A percentile compares a stretch with the other conserved stretches of the same genome.
phyloP scores from a whole-genome alignment of 1,140 invertebrate species.

The Lasaia peninsularis region DNA sequence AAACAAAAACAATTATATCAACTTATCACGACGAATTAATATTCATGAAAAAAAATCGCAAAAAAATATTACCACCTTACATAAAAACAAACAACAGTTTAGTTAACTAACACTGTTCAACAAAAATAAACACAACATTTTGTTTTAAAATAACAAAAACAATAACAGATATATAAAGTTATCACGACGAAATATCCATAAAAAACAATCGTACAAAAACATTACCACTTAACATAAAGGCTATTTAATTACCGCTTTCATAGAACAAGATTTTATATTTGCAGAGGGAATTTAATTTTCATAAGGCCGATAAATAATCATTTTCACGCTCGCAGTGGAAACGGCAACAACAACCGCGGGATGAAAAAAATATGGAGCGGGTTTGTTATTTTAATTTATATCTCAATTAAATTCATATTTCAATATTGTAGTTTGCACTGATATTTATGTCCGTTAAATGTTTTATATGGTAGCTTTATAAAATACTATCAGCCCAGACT shows the following conservation, averaged over 20 bases:
- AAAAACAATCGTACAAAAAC: not conserved
- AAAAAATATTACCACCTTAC: no score
- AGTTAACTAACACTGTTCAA: no score
- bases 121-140: no score
- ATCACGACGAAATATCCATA: not conserved
- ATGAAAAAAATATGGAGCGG: constrained; percentile 13
- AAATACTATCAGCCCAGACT: no score
- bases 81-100: no score
- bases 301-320: constrained; percentile 22
- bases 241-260: constrained; percentile 5
- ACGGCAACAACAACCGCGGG: constrained; percentile 17
- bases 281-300: constrained; percentile 9
- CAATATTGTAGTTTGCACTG: not conserved
- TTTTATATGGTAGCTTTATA: no score
- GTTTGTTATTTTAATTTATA: constrained; percentile 22
- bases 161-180: no score
- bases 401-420: constrained; percentile 16
- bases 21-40: no score
- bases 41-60: no score
- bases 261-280: constrained; percentile 6
- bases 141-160: no score
- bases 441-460: not conserved
- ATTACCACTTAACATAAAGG: constrained; percentile 2
- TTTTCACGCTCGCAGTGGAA: constrained; percentile 17
- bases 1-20: no score